Evolutionary conservation across 2,797 vertebrate species (phyloP), one percentile per base, ranked within the genome.

Genomic region (Leptodactylus fallax): DNA sequence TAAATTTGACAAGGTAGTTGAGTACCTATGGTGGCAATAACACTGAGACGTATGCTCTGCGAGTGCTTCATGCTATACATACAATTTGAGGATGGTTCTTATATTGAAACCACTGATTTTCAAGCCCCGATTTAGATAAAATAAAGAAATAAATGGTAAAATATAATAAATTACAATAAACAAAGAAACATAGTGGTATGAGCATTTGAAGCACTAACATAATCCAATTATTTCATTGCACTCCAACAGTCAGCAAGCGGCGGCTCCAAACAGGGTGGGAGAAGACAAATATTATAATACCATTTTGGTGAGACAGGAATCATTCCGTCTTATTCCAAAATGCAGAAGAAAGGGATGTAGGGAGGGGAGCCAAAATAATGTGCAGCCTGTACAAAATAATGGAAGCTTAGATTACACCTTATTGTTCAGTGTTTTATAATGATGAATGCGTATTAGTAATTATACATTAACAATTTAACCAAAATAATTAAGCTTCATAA

Each of bases 341-440:
- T 97, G 96, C 96, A 94, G 94, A 91, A 84, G 94, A 93, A 94
- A 95, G 69, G 83, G 94, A 91, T 85, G 94, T 93, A 94, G 95
- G 56, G 83, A 90, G 88, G 92, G 89, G 69, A 84, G 95, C 96
- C 95, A 95, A 96, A 96, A 96, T 96, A 96, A 96, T 95, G 94
- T 94, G 95, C 97, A 98, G 97, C 97, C 96, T 97, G 96, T 96
- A 95, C 94, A 92, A 95, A 94, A 94, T 95, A 94, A 95, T 93
- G 94, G 94, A 96, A 96, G 95, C 95, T 97, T 97, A 98, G 97
- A 98, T 99, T 98, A 99, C 98, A 99, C 98, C 98, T 96, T 94
- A 94, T 51, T 11, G 10, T 16, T 14, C 53, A 60, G 23, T 14
- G 10, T 5, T 47, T 47, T 49, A n/a, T 0, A 65, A 51, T 12